These are phyloP conservation scores for Bothrops jararaca DNA, from an alignment of 2,113 vertebrate species.

Conservation along the genomic window DNA sequence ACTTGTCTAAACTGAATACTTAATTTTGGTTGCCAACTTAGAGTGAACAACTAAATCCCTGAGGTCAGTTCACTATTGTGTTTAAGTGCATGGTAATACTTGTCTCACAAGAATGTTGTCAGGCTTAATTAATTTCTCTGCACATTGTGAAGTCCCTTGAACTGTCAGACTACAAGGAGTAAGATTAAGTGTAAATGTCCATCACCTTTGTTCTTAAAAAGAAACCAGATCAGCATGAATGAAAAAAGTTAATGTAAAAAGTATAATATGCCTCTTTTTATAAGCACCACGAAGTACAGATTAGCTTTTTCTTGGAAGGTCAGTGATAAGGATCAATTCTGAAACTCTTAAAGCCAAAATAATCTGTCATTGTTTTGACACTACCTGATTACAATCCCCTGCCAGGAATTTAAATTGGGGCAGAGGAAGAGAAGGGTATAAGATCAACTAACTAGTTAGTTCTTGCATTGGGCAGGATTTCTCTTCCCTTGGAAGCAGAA, in stretches of 20 bases:
- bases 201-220: neutral
- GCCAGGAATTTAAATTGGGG: neutral
- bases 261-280: neutral
- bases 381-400: neutral
- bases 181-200: neutral
- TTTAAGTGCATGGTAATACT: neutral
- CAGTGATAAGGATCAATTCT: neutral
- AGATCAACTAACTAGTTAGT: neutral
- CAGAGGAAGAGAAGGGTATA: neutral
- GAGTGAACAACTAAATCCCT: neutral
- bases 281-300: neutral
- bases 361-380: neutral
- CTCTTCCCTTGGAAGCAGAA: neutral
- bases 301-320: neutral
- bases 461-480: neutral
- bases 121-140: conserved; percentile 21
- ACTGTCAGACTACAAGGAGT: neutral
- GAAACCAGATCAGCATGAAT: neutral
- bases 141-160: neutral
- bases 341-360: neutral
- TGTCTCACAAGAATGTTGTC: neutral
- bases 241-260: neutral
- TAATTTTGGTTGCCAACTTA: neutral
- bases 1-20: neutral
- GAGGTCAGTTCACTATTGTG: neutral